Conservation (phyloP, 1,140 invertebrate genomes). For the Rhyacophila brunnea region DNA sequence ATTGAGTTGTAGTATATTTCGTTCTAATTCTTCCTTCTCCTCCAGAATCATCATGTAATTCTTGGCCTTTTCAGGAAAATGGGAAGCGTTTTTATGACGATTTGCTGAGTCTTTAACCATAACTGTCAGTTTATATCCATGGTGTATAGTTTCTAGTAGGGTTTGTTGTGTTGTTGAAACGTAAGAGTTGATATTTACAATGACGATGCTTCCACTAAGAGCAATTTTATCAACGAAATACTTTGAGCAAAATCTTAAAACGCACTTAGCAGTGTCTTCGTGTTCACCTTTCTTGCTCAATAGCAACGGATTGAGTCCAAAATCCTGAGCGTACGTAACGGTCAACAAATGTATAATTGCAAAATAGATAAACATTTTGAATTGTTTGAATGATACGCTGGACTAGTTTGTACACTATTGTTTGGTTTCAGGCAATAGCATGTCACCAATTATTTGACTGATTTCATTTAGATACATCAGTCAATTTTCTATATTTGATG, state of each 20-base stretch:
- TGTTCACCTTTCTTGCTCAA: not conserved
- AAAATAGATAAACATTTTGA: no score
- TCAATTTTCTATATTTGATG: no score
- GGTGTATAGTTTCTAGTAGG: conserved; percentile 47
- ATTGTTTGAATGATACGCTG: no score
- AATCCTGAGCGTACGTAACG: no score
- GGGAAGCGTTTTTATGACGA: conserved; percentile 49
- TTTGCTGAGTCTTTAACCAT: conserved; percentile 53
- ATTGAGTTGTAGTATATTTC: conserved; percentile 47
- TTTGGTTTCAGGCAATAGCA: no score
- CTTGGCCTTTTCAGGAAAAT: conserved; percentile 55
- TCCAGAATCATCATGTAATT: conserved; percentile 55
- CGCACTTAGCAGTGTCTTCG: conserved; percentile 43
- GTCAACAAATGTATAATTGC: no score
- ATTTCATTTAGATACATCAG: no score
- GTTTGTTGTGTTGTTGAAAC: conserved; percentile 43
- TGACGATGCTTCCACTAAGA: conserved; percentile 51
- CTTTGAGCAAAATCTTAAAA: conserved; percentile 52
- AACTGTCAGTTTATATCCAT: conserved; percentile 49
- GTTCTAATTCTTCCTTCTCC: conserved; percentile 45
- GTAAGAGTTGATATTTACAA: conserved; percentile 50
- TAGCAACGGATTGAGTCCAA: no score
- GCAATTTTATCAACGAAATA: conserved; percentile 54
- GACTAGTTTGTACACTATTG: no score
- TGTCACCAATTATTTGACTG: no score